Conservation (phyloP, 2,797 vertebrate species). For the Danionella dracula region DNA sequence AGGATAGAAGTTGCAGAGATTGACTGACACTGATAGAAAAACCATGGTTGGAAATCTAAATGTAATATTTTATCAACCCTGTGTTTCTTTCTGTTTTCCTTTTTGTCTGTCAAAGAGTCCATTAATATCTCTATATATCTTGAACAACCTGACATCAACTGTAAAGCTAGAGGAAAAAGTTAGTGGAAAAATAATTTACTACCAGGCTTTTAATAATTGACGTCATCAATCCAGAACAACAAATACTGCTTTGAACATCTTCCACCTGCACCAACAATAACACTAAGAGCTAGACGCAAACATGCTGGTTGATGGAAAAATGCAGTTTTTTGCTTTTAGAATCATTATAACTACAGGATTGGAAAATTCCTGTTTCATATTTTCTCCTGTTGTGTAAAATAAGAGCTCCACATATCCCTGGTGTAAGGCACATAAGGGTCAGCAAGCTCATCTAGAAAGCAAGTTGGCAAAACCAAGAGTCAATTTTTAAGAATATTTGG, state of each 20-base stretch:
- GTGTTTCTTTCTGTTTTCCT: slow-evolving; percentile 2
- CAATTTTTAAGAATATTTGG: slow-evolving; percentile 26
- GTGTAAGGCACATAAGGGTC: slow-evolving; percentile 12
- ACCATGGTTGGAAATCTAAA: no score
- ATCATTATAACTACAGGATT: slow-evolving; percentile 6
- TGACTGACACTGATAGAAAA: no score
- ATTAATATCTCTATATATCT: slow-evolving; percentile 27
- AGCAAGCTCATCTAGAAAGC: slow-evolving; percentile 35
- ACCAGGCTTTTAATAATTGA: neutral
- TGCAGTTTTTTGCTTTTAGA: neutral
- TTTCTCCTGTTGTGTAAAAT: slow-evolving; percentile 22
- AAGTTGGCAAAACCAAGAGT: slow-evolving; percentile 31
- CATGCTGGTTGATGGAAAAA: neutral
- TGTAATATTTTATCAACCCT: neutral
- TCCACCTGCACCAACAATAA: neutral
- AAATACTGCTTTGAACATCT: slow-evolving; percentile 5
- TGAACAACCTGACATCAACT: neutral
- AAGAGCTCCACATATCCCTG: slow-evolving; percentile 13
- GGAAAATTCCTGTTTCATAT: neutral
- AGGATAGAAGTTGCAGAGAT: no score
- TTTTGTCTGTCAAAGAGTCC: slow-evolving; percentile 9
- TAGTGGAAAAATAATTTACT: neutral
- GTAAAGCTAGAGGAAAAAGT: neutral
- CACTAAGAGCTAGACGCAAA: neutral
- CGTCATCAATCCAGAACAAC: slow-evolving; percentile 20